A percentile compares a stretch with the other conserved stretches of the same genome.
Conservation (phyloP, 2,797 vertebrate genomes). For the Chelon auratus region DNA sequence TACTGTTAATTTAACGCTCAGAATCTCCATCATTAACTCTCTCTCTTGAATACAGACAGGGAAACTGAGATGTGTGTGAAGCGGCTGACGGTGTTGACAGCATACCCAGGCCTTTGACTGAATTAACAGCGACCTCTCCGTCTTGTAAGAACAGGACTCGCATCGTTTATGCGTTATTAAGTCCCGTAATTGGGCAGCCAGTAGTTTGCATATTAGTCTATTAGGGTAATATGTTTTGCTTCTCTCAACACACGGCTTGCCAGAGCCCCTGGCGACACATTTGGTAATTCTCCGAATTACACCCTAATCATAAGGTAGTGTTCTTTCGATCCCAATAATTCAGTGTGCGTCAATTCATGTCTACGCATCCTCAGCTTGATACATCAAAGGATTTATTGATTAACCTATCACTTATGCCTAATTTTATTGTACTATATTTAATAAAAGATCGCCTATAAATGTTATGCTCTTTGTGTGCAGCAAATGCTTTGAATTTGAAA, state of each 20-base stretch:
- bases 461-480: no score
- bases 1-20: constrained; percentile 99
- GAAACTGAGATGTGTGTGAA: constrained; percentile 59
- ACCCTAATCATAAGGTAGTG: constrained; percentile 92
- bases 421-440: constrained; percentile 1
- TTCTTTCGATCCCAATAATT: constrained; percentile 93
- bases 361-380: constrained; percentile 45
- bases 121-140: constrained; percentile 89
- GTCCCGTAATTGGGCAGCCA: constrained; percentile 96
- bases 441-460: no score
- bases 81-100: constrained; percentile 72
- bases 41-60: constrained; percentile 85
- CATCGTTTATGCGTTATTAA: constrained; percentile 99
- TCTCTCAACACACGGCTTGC: constrained; percentile 92
- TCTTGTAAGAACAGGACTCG: constrained; percentile 93
- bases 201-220: constrained; percentile 99
- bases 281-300: constrained; percentile 96
- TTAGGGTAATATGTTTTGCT: constrained; percentile 99
- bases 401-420: constrained; percentile 21
- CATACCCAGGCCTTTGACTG: constrained; percentile 83
- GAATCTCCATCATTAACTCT: constrained; percentile 97
- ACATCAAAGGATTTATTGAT: constrained; percentile 60
- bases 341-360: constrained; percentile 73
- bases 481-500: background rate
- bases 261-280: constrained; percentile 91